A percentile compares a stretch with the other conserved stretches of the same genome.
phyloP scores from a whole-genome alignment of 92 coral and sea anemone species.

The Bergia sp. region DNA sequence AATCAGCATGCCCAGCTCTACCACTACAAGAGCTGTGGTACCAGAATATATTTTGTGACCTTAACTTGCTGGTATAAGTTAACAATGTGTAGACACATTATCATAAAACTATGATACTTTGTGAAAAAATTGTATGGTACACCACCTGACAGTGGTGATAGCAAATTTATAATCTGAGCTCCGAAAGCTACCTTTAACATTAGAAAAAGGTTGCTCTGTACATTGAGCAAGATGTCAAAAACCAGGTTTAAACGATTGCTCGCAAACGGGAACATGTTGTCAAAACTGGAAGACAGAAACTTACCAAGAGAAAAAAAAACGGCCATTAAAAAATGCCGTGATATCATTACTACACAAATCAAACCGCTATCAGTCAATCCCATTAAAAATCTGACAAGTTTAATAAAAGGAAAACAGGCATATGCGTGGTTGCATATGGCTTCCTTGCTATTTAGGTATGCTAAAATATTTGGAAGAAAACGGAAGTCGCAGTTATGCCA shows the following conservation, averaged over 20 bases:
- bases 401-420: too few species aligned
- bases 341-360: not conserved
- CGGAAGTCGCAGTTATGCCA: not conserved
- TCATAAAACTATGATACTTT: too few species aligned
- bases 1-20: not conserved
- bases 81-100: not conserved
- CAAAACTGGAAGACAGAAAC: not conserved
- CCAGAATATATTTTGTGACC: not conserved
- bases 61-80: not conserved
- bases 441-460: not conserved
- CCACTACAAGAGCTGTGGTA: not conserved
- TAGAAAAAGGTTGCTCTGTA: not conserved
- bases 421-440: not conserved
- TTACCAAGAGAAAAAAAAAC: not conserved
- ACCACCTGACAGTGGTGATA: not conserved
- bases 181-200: not conserved
- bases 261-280: not conserved
- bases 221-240: constrained; percentile 19
- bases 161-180: too few species aligned
- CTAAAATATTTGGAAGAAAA: not conserved
- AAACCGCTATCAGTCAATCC: not conserved
- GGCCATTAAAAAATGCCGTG: not conserved
- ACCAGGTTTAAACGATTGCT: not conserved
- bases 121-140: not conserved
- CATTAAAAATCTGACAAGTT: too few species aligned